Conservation (phyloP, 2,797 vertebrate genomes). For the Meda fulgida region DNA sequence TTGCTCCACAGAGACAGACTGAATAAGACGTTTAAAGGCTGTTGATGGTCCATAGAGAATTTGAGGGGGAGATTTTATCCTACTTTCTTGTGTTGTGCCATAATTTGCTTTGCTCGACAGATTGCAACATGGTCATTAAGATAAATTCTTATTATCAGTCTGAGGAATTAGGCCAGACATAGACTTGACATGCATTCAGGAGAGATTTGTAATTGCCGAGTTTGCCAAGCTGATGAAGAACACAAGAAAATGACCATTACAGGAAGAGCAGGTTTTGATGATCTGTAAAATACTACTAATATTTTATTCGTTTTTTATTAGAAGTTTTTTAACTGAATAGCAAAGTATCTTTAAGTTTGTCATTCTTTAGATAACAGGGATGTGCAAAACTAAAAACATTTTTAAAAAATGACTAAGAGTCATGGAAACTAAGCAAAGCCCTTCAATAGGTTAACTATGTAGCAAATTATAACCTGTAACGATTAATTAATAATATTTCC, state of each 20-base stretch:
- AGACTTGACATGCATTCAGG: not conserved
- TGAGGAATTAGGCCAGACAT: not conserved
- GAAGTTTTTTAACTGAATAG: not conserved
- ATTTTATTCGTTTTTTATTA: too few relatives aligned
- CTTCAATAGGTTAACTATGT: not conserved
- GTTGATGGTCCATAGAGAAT: slow-evolving; percentile 36
- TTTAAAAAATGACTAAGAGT: too few relatives aligned
- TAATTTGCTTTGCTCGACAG: not conserved
- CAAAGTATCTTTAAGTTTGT: not conserved
- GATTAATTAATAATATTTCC: not conserved
- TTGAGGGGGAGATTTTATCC: slow-evolving; percentile 31
- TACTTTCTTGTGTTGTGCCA: slow-evolving; percentile 44
- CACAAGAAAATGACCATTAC: not conserved
- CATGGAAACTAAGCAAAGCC: not conserved
- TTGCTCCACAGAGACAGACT: slow-evolving; percentile 45
- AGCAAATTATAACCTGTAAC: not conserved
- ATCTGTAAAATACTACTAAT: not conserved
- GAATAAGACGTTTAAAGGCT: slow-evolving; percentile 34
- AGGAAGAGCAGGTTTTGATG: not conserved
- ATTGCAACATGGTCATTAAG: not conserved
- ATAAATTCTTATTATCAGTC: not conserved
- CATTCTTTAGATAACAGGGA: not conserved
- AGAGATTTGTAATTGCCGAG: not conserved
- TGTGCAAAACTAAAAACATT: not conserved
- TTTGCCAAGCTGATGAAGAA: not conserved